Evolutionary conservation across 2,888 invertebrate genomes (phyloP).

Genomic region (Cephus spinipes): DNA sequence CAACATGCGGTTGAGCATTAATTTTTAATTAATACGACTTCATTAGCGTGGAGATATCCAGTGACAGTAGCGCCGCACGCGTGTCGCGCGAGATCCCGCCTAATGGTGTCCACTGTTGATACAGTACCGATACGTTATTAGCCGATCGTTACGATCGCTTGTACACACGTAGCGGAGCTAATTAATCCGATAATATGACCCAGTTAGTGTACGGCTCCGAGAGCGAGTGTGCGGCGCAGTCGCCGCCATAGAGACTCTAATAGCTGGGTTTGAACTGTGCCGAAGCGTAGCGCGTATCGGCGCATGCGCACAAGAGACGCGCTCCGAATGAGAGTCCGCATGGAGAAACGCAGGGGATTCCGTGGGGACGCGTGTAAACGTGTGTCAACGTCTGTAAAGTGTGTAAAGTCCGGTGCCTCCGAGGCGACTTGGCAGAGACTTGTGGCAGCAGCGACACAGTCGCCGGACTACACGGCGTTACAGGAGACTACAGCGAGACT

Average conservation of each 20-base stretch:
- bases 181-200: constrained; percentile 53
- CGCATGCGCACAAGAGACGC: not conserved
- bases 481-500: constrained; percentile 7
- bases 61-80: constrained; percentile 32
- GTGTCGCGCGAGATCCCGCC: constrained; percentile 26
- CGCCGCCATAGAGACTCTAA: not conserved
- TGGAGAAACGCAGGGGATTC: not conserved
- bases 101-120: constrained; percentile 26
- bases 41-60: constrained; percentile 43
- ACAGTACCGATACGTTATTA: constrained; percentile 35
- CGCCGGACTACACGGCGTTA: not conserved
- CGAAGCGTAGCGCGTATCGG: not conserved
- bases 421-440: not conserved
- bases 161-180: constrained; percentile 39
- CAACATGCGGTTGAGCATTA: constrained; percentile 28
- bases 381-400: not conserved
- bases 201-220: constrained; percentile 25
- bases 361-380: constrained; percentile 4
- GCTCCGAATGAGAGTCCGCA: no score
- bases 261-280: not conserved
- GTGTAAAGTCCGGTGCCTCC: constrained; percentile 4
- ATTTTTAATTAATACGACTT: constrained; percentile 54
- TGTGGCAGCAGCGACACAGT: not conserved
- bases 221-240: not conserved
- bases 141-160: constrained; percentile 31